These are phyloP conservation scores for Apogon hyalosoma DNA, from an alignment of 2,797 vertebrate species.

Conservation along the genomic window DNA sequence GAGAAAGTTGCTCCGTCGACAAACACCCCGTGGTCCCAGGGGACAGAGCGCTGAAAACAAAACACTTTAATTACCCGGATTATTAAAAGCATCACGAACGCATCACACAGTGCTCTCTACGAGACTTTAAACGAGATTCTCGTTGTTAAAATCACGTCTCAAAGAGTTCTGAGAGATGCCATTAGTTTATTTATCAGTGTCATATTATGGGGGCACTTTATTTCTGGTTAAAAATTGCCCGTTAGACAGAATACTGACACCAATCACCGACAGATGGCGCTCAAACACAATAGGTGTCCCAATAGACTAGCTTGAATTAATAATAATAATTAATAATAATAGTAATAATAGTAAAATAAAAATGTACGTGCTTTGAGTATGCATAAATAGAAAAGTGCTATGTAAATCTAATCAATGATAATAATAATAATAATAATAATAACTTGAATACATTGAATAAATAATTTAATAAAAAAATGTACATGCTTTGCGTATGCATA, in stretches of 20 bases:
- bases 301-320: too few relatives aligned
- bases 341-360: too few relatives aligned
- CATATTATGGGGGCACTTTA: too few relatives aligned
- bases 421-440: too few relatives aligned
- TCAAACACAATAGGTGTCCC: conserved; percentile 16
- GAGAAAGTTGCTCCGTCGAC: conserved; percentile 79
- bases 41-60: conserved; percentile 69
- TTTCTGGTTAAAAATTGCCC: conserved; percentile 6
- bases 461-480: too few relatives aligned
- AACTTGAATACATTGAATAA: too few relatives aligned
- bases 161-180: background rate
- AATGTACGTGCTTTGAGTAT: too few relatives aligned
- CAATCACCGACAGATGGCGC: conserved; percentile 59
- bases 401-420: too few relatives aligned
- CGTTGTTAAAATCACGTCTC: background rate
- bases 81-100: conserved; percentile 38
- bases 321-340: too few relatives aligned
- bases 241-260: background rate
- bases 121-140: background rate
- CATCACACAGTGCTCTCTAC: background rate
- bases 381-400: too few relatives aligned
- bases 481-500: too few relatives aligned
- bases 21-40: conserved; percentile 62
- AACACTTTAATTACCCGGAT: conserved; percentile 60
- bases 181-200: too few relatives aligned